Conservation (phyloP, 2,797 vertebrate species). For the Anableps anableps region DNA sequence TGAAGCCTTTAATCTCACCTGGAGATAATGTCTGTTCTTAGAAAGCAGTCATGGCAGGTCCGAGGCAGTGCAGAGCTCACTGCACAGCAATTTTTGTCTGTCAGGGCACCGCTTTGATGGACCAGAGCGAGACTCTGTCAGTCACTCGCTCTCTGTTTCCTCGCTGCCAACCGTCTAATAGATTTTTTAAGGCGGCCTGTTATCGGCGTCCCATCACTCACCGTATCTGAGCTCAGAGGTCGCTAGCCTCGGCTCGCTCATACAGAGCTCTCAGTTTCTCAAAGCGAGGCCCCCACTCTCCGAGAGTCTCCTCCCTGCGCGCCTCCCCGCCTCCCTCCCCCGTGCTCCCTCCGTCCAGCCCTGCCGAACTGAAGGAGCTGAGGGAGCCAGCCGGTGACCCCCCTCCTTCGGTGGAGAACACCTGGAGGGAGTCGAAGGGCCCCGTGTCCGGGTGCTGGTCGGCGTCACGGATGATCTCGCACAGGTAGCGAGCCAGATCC, state of each 20-base stretch:
- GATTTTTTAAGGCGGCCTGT: slow-evolving; percentile 31
- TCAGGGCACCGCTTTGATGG: slow-evolving; percentile 53
- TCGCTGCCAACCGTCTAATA: slow-evolving; percentile 17
- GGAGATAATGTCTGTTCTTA: slow-evolving; percentile 50
- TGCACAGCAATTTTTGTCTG: slow-evolving; percentile 49
- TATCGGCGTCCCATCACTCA: slow-evolving; percentile 19
- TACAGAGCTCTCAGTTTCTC: slow-evolving; percentile 88
- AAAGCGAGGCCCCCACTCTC: slow-evolving; percentile 88
- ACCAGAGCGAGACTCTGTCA: slow-evolving; percentile 36
- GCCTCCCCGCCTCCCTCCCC: slow-evolving; percentile 63
- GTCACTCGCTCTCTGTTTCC: slow-evolving; percentile 24
- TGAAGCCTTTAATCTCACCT: slow-evolving; percentile 51
- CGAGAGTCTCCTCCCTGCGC: slow-evolving; percentile 79
- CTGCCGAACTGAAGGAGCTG: slow-evolving; percentile 85
- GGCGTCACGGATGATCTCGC: slow-evolving; percentile 81
- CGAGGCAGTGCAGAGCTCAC: slow-evolving; percentile 34
- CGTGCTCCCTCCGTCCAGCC: slow-evolving; percentile 70
- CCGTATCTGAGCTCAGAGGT: slow-evolving; percentile 69
- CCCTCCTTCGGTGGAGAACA: slow-evolving; percentile 87
- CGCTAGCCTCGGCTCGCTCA: slow-evolving; percentile 78
- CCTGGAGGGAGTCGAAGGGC: slow-evolving; percentile 84
- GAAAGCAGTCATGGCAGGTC: slow-evolving; percentile 31
- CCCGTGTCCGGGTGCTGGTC: slow-evolving; percentile 78
- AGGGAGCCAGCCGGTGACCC: slow-evolving; percentile 85
- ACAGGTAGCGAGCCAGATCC: slow-evolving; percentile 82